Conservation (phyloP, 2,888 invertebrate species). For the Cantharis lateralis region DNA sequence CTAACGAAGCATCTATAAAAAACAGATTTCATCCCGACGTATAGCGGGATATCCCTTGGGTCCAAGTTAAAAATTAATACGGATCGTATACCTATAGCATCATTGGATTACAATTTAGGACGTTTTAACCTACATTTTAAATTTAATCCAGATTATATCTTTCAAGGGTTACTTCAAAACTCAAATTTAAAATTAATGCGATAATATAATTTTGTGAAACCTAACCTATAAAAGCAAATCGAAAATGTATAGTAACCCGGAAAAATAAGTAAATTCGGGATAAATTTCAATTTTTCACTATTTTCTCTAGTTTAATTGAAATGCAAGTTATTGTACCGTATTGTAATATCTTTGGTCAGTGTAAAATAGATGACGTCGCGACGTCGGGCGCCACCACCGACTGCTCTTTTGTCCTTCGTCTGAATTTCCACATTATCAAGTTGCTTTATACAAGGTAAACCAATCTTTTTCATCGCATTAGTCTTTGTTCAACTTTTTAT, state of each 20-base stretch:
- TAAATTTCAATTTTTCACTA: neutral
- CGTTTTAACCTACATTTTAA: neutral
- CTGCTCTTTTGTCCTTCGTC: conserved; percentile 32
- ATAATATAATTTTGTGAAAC: neutral
- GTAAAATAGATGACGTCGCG: conserved; percentile 46
- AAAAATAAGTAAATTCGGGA: neutral
- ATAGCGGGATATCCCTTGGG: conserved; percentile 3
- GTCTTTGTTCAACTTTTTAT: neutral
- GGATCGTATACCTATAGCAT: neutral
- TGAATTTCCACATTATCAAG: conserved; percentile 19
- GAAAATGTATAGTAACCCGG: neutral
- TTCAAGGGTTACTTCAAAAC: neutral
- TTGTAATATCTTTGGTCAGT: conserved; percentile 43
- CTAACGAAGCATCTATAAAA: conserved; percentile 17
- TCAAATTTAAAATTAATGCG: neutral
- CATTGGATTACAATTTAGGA: conserved; percentile 5
- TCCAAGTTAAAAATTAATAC: conserved; percentile 1
- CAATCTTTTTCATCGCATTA: neutral
- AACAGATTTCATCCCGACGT: conserved; percentile 16
- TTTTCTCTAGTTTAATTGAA: conserved; percentile 16
- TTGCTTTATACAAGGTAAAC: conserved; percentile 11
- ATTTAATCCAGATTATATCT: neutral
- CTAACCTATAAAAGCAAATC: neutral
- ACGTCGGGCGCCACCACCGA: conserved; percentile 41
- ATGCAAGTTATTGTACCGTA: conserved; percentile 40